Conservation (phyloP, 2,797 vertebrate genomes). For the Craterocephalus amniculus region DNA sequence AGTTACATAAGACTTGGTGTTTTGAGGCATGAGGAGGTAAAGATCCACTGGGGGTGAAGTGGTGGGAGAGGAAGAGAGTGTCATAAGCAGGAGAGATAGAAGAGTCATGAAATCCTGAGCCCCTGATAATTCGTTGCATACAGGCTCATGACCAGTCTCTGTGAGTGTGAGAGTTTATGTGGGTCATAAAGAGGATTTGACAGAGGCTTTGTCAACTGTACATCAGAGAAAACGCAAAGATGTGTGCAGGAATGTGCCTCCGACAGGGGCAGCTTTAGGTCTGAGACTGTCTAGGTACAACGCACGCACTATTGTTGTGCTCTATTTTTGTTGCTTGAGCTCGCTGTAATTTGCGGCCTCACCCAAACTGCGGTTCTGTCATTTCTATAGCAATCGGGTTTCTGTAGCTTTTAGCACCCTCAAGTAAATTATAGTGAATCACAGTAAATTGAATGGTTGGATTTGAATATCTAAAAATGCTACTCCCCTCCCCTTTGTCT, state of each 20-base stretch:
- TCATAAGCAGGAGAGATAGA: constrained; percentile 62
- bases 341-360: constrained; percentile 80
- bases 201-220: constrained; percentile 15
- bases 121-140: constrained; percentile 36
- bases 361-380: constrained; percentile 67
- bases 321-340: constrained; percentile 74
- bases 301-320: constrained; percentile 74
- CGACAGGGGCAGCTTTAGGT: constrained; percentile 33
- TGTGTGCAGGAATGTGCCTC: constrained; percentile 44
- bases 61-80: constrained; percentile 41
- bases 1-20: constrained; percentile 71
- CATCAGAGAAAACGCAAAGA: background rate
- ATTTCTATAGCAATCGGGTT: constrained; percentile 75
- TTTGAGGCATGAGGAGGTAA: constrained; percentile 50
- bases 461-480: constrained; percentile 74
- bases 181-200: constrained; percentile 10
- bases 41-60: constrained; percentile 35
- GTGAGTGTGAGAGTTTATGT: constrained; percentile 1
- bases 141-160: constrained; percentile 36
- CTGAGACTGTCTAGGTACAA: constrained; percentile 53
- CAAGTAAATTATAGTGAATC: constrained; percentile 82
- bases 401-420: constrained; percentile 75
- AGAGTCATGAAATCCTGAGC: constrained; percentile 44
- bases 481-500: constrained; percentile 32
- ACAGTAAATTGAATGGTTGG: constrained; percentile 74